Base-by-base conservation (phyloP, 53 echinoderm and acorn worm genomes). In the Paelopatides confundens region DNA sequence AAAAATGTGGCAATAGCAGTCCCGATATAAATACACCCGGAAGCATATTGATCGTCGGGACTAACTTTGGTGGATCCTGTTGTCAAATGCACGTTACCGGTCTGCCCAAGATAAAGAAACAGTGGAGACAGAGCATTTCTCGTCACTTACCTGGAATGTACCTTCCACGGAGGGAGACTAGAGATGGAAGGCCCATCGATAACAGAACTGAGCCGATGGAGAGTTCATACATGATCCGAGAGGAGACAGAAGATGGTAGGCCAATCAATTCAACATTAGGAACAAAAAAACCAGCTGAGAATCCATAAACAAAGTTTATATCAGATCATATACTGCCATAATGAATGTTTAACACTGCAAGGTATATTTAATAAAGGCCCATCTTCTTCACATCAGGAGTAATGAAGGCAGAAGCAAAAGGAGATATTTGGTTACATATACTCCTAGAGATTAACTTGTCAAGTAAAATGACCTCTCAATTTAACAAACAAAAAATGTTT, bases 161-260 rank as follows among this genome's bases (percentile, higher is more conserved):
- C 33, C 11, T 18, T 2, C 32, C 11, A 3, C 32, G 68, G 29
- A 31, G 29, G 10, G 68, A 1, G 35, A 67, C 31, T 32, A 30
- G 35, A 67, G 68, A 31, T 6, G 68, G 32, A 31, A 31, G 17
- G 17, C 68, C 68, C 0, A 31, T 67, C 35, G 68, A 67, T 15
- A 14, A 15, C 6, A 30, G 35, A 21, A 1, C 2, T 8, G 31
- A 67, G 35, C 30, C 2, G 31, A 21, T 31, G 10, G 74, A 74
- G 46, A 46, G 24, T 10, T 26, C 46, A 40, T 79, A 79, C 33
- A 31, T 52, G 79, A 54, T 53, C 15, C 33, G 79, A 52, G 17
- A 79, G 13, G 79, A 79, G 31, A 79, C 79, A 51, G 53, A 52
- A 15, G 79, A 79, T 33, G 79, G 79, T 9, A 50, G 33, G 21